phyloP scores from a whole-genome alignment of 2,888 invertebrate genomes.

The Nomada flava region DNA sequence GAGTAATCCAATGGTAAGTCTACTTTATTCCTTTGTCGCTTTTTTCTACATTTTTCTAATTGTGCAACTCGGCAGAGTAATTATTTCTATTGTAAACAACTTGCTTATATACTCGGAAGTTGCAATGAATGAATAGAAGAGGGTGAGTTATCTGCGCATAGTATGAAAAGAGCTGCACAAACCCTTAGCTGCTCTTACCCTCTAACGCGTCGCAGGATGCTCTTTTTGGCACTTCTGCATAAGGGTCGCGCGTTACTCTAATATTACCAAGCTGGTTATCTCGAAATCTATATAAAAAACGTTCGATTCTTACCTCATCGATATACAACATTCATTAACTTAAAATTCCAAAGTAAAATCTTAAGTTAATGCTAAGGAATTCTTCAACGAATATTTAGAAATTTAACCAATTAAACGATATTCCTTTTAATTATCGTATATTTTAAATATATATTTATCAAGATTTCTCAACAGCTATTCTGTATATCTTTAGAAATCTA shows the following conservation, averaged over 20 bases:
- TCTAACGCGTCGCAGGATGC: conserved; percentile 20
- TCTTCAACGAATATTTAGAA: too few relatives aligned
- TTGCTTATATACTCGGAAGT: neutral
- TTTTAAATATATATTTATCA: neutral
- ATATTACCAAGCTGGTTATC: neutral
- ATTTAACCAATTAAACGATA: too few relatives aligned
- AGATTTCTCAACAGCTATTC: neutral
- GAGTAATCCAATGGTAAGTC: too few relatives aligned
- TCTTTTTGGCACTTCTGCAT: neutral
- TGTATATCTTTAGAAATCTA: neutral
- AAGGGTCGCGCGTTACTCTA: neutral
- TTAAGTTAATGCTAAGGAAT: too few relatives aligned
- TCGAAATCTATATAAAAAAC: neutral
- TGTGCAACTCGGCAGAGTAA: too few relatives aligned
- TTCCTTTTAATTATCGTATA: too few relatives aligned
- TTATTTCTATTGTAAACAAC: neutral
- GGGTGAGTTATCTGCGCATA: neutral
- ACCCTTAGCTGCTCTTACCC: conserved; percentile 25
- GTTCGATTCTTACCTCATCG: neutral
- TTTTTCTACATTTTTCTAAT: too few relatives aligned
- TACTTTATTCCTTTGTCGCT: too few relatives aligned
- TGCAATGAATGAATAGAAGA: neutral
- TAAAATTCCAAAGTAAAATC: neutral
- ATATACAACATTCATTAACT: neutral
- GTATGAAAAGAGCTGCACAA: conserved; percentile 9